These are phyloP conservation scores for Halcyon leucocephala DNA, from an alignment of 2,797 vertebrate genomes.

Conservation along the genomic window DNA sequence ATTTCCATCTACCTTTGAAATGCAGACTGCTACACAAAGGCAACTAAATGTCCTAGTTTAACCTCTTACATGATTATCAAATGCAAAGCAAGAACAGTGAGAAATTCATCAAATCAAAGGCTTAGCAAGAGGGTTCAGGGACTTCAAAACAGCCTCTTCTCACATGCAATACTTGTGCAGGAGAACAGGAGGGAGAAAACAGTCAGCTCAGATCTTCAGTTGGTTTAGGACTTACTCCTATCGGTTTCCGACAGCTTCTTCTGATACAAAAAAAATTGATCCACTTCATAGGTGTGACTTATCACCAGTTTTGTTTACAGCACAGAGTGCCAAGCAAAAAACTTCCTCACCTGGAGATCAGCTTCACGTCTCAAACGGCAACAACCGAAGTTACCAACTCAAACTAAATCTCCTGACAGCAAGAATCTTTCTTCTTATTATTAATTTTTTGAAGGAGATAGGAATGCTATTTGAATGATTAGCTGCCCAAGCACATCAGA, in stretches of 20 bases:
- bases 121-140: not conserved
- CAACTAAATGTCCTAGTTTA: constrained; percentile 28
- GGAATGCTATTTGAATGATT: constrained; percentile 57
- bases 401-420: constrained; percentile 18
- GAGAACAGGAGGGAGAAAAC: not conserved
- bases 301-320: not conserved
- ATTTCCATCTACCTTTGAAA: constrained; percentile 54
- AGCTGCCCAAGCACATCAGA: constrained; percentile 55
- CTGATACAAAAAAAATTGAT: not conserved
- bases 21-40: not conserved
- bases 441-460: not conserved
- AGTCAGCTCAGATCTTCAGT: not conserved
- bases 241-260: constrained; percentile 3
- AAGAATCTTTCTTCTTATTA: not conserved
- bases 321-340: not conserved
- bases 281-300: not conserved
- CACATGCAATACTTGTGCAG: not conserved
- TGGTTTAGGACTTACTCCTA: not conserved
- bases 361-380: not conserved
- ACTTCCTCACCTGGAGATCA: not conserved
- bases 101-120: constrained; percentile 14
- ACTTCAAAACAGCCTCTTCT: constrained; percentile 21
- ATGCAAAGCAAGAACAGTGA: not conserved
- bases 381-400: not conserved
- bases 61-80: not conserved